A percentile compares a stretch with the other conserved stretches of the same genome.
These are phyloP conservation scores for Hyles vespertilio DNA, from an alignment of 1,140 invertebrate species.

Conservation along the genomic window DNA sequence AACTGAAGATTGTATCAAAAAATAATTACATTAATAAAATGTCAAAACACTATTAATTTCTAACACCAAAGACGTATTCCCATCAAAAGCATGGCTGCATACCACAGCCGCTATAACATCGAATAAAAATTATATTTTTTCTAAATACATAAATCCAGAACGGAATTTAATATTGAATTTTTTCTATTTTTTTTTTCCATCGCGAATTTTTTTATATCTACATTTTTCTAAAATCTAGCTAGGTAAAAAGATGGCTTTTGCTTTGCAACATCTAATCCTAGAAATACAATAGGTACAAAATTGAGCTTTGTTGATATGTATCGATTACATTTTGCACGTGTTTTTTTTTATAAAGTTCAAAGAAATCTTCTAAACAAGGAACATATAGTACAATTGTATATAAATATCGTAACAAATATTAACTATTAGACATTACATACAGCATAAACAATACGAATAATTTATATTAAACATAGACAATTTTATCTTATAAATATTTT, in stretches of 20 bases:
- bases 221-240: conserved; percentile 48
- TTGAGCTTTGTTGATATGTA: conserved; percentile 73
- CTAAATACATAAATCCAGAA: conserved; percentile 27
- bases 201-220: conserved; percentile 41
- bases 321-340: conserved; percentile 27
- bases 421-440: too few species aligned
- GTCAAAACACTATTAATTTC: background rate
- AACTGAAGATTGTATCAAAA: too few species aligned
- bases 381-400: too few species aligned
- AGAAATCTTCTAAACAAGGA: too few species aligned
- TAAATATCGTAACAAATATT: too few species aligned
- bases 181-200: conserved; percentile 18
- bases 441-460: too few species aligned
- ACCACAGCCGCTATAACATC: too few species aligned
- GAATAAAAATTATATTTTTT: too few species aligned
- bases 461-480: too few species aligned
- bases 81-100: too few species aligned
- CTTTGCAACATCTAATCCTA: conserved; percentile 63
- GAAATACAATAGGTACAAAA: conserved; percentile 67
- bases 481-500: too few species aligned
- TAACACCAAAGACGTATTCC: too few species aligned
- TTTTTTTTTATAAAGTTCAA: background rate
- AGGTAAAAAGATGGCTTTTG: conserved; percentile 53
- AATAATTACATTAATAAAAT: conserved; percentile 1
- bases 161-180: conserved; percentile 38